These are phyloP conservation scores for Scyliorhinus canicula DNA, from an alignment of 2,797 vertebrate species.

Conservation along the genomic window DNA sequence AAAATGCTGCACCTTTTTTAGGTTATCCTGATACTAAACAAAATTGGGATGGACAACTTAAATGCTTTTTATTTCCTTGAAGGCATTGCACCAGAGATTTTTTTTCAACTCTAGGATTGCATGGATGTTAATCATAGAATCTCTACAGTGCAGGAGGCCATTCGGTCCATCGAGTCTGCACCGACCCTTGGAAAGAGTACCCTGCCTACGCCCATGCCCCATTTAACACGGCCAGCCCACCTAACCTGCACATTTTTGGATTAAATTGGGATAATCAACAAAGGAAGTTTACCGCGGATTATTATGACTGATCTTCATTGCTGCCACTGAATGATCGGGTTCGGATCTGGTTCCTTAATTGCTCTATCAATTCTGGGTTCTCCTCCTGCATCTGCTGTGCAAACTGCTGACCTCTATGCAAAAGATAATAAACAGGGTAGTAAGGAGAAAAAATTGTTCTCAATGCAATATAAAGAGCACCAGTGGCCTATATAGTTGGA, in stretches of 20 bases:
- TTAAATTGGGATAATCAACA: background rate
- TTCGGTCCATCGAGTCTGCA: no score
- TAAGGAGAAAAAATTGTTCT: background rate
- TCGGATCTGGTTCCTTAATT: conserved; percentile 91
- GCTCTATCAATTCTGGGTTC: conserved; percentile 94
- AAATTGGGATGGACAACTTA: background rate
- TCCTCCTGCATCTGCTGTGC: conserved; percentile 98
- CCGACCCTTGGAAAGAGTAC: no score
- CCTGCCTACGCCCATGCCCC: no score
- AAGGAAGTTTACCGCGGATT: conserved; percentile 43
- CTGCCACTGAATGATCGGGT: conserved; percentile 92
- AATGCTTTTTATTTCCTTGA: background rate
- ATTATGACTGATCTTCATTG: conserved; percentile 90
- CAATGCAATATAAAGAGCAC: background rate
- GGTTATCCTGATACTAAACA: background rate
- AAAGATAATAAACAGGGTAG: background rate
- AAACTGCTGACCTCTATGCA: conserved; percentile 88
- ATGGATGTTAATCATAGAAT: no score
- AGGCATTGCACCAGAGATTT: background rate
- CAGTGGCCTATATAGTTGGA: background rate
- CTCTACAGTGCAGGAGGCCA: no score
- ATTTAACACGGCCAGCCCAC: no score
- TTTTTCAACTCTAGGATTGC: background rate
- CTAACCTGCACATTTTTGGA: no score
- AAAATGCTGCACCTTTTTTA: background rate